Percentiles rank a stretch among this genome's conserved stretches.
Conservation (phyloP, 2,113 vertebrate genomes). For the Macheiramphus alcinus region DNA sequence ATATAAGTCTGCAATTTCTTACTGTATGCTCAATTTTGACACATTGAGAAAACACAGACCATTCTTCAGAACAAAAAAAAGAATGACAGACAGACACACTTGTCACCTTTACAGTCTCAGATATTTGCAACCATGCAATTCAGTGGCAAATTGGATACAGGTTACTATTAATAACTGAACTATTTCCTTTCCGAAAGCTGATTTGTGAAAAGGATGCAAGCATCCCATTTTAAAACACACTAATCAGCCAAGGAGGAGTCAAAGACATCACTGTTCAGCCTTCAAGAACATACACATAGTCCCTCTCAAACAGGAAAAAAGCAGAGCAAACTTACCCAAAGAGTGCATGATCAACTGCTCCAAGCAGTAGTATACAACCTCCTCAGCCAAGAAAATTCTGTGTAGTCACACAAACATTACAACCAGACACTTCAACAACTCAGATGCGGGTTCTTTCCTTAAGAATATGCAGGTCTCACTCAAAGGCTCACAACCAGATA, state of each 20-base stretch:
- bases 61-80: background rate
- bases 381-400: background rate
- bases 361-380: fast-evolving
- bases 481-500: background rate
- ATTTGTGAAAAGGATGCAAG: conserved; percentile 3
- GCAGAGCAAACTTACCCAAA: background rate
- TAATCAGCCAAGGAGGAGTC: conserved; percentile 1
- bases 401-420: background rate
- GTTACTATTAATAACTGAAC: conserved; percentile 55
- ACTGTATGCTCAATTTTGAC: background rate
- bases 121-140: background rate
- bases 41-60: background rate
- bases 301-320: background rate
- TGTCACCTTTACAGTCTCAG: background rate
- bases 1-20: background rate
- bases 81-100: background rate
- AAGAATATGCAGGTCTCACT: background rate
- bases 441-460: fast-evolving
- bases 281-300: background rate
- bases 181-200: background rate
- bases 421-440: background rate
- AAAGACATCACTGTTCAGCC: background rate
- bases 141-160: conserved; percentile 2
- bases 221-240: background rate
- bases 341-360: background rate